Base-by-base conservation (phyloP, 1,140 invertebrate species). In the Phenacoccus solenopsis region DNA sequence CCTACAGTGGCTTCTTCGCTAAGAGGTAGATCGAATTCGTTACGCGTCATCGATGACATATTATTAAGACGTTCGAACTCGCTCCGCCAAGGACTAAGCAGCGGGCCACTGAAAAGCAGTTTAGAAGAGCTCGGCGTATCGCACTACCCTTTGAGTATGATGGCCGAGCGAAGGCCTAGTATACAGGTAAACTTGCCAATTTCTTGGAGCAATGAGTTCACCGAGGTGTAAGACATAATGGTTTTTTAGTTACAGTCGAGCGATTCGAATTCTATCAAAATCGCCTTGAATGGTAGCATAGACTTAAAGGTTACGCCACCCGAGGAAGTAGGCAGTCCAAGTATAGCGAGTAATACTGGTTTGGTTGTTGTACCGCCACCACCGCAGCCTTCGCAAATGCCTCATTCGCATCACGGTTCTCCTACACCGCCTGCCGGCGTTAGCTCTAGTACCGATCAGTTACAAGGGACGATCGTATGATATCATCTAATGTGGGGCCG, bases 381-480 rank as follows among this genome's bases (percentile, higher is more conserved):
- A 72, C 75, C 74, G 4, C 56, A 75, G 20, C 73, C 75, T n/a
- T 68, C 75, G 7, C 69, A 73, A 28, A 71, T 72, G 69, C 69
- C 38, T 9, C 61, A 49, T 49, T n/a, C 16, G 38, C 38, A 49
- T 49, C 59, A n/a, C 69, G 13, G 32, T 32, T 73, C 76, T 1
- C 75, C 78, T 10, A 64, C 76, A 9, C 25, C 82, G 80, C 35
- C 76, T 80, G 78, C 12, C 73, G 28, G 72, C 67, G 72, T 76
- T 0, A 77, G 78, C 72, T 75, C 77, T 25, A 88, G 89, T 75
- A 85, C 88, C 1, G 88, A 90, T 75, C 87, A 90, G 75, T 80
- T 92, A 70, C 89, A 91, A 79, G 90, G 90, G 72, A 92, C 90
- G 76, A 91, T 93, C 77, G 90, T 93, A 90, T 93, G 89, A 93